phyloP scores from a whole-genome alignment of 2,888 invertebrate genomes.

The Thelaira solivaga region DNA sequence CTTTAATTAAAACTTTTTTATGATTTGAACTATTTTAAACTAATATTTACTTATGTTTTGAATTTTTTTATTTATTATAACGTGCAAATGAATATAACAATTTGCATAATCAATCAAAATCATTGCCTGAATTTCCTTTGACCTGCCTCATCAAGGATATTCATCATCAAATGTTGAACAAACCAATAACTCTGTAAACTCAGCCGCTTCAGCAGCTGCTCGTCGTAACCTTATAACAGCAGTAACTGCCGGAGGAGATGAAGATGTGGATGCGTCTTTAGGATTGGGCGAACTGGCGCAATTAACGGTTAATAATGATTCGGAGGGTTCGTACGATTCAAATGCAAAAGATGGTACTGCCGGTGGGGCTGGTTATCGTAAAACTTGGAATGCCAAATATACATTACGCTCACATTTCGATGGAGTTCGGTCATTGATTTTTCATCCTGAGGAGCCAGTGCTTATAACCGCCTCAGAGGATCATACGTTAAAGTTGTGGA shows the following conservation, averaged over 20 bases:
- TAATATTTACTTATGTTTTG: constrained; percentile 47
- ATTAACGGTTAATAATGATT: constrained; percentile 97
- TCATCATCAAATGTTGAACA: constrained; percentile 66
- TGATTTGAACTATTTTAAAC: constrained; percentile 13
- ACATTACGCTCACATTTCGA: constrained; percentile 96
- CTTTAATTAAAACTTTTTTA: neutral
- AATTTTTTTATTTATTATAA: constrained; percentile 18
- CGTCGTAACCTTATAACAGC: constrained; percentile 68
- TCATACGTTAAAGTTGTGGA: constrained; percentile 99
- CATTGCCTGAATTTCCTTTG: constrained; percentile 12
- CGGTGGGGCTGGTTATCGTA: constrained; percentile 86
- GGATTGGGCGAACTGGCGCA: constrained; percentile 97
- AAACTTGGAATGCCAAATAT: constrained; percentile 98
- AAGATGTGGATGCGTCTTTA: constrained; percentile 85
- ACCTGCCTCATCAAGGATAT: constrained; percentile 64
- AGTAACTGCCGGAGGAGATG: constrained; percentile 74
- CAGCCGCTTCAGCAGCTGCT: constrained; percentile 65
- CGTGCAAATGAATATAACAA: constrained; percentile 12
- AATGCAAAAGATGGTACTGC: constrained; percentile 82
- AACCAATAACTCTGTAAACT: constrained; percentile 65
- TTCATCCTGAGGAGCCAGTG: constrained; percentile 97
- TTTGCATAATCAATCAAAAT: neutral
- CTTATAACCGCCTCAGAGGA: constrained; percentile 99
- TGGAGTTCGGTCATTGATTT: constrained; percentile 91
- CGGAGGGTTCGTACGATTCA: constrained; percentile 93